Percentiles rank a stretch among this genome's conserved stretches.
Evolutionary conservation across 2,113 vertebrate genomes (phyloP).

Genomic region (Callocephalon fimbriatum): DNA sequence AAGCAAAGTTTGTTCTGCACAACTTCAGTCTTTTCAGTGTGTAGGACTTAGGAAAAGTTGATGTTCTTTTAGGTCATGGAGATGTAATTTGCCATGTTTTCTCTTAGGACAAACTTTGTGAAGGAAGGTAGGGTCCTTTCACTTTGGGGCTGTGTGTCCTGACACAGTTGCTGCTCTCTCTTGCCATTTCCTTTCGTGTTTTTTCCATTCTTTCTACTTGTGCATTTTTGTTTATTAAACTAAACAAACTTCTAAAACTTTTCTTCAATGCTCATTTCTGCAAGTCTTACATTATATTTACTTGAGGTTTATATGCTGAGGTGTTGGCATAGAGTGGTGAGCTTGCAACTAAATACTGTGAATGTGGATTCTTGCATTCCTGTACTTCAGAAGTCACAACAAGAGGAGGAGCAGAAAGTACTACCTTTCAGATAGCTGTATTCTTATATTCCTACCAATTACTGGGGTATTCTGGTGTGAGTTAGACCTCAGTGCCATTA

Average conservation of each 20-base stretch:
- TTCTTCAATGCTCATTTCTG: not conserved
- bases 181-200: not conserved
- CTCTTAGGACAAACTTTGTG: not conserved
- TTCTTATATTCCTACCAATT: not conserved
- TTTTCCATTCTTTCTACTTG: not conserved
- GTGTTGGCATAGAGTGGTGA: not conserved
- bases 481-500: not conserved
- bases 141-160: not conserved
- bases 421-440: not conserved
- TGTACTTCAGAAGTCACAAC: not conserved
- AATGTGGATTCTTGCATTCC: accelerated
- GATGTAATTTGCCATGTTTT: not conserved
- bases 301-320: not conserved
- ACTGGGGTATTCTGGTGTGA: not conserved
- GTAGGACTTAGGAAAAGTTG: not conserved
- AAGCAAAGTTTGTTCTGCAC: constrained; percentile 39
- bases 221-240: not conserved
- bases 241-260: not conserved
- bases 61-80: not conserved
- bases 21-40: not conserved
- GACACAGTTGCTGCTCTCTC: not conserved
- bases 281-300: not conserved
- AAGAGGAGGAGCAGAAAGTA: not conserved
- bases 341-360: accelerated
- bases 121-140: not conserved